Conservation (phyloP, 2,113 vertebrate species). For the Chamaetylas fuelleborni region DNA sequence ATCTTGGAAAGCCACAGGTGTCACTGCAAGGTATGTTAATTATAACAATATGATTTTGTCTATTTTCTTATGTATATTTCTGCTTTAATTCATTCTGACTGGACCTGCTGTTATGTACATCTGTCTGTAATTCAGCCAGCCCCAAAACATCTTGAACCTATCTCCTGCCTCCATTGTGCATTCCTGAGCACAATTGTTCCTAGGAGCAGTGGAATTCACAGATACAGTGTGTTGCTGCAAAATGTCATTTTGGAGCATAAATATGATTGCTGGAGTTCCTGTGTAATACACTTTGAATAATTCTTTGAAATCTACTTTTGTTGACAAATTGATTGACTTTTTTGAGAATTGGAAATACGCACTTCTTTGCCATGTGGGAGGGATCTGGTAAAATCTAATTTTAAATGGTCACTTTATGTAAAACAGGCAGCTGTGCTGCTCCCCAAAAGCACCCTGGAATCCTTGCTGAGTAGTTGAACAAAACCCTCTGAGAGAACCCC, state of each 20-base stretch:
- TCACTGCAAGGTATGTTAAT: conserved; percentile 84
- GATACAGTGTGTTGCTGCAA: conserved; percentile 1
- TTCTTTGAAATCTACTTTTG: background rate
- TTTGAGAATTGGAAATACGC: background rate
- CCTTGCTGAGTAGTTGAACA: background rate
- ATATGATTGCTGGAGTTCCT: background rate
- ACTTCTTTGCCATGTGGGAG: background rate
- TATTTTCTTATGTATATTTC: conserved; percentile 29
- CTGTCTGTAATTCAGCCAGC: conserved; percentile 72
- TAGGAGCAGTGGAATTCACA: conserved; percentile 42
- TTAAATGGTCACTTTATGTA: background rate
- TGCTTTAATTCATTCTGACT: conserved; percentile 69
- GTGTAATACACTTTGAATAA: background rate
- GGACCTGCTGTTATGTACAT: conserved; percentile 60
- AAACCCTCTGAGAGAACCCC: background rate
- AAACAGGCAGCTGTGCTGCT: background rate
- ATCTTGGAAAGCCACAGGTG: conserved; percentile 93
- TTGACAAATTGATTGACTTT: background rate
- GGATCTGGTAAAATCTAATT: background rate
- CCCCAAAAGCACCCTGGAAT: background rate
- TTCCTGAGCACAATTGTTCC: conserved; percentile 53
- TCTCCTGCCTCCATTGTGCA: conserved; percentile 59
- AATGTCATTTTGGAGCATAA: conserved; percentile 3
- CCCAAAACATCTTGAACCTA: conserved; percentile 76
- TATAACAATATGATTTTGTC: conserved; percentile 15